Percentiles rank a stretch among this genome's conserved stretches.
Evolutionary conservation across 1,140 invertebrate species (phyloP).

Genomic region (Anagrus nilaparvatae): DNA sequence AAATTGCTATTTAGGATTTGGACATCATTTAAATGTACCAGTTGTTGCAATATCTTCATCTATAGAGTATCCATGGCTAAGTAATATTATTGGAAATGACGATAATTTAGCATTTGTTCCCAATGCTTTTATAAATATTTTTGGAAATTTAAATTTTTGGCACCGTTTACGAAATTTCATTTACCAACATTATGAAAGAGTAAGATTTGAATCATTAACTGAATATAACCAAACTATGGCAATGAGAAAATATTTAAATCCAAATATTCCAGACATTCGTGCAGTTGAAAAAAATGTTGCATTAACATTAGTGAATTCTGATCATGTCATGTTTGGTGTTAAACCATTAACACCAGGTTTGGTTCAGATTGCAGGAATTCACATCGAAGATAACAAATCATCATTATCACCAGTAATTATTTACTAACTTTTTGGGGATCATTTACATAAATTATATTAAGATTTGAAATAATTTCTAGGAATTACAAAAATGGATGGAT

Average conservation of each 20-base stretch:
- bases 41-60: constrained; percentile 37
- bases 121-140: neutral
- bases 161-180: constrained; percentile 36
- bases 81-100: constrained; percentile 46
- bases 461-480: constrained; percentile 45
- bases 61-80: constrained; percentile 49
- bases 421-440: neutral
- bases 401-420: constrained; percentile 17
- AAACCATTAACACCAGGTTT: constrained; percentile 29
- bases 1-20: constrained; percentile 50
- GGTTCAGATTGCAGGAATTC: constrained; percentile 37
- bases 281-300: constrained; percentile 38
- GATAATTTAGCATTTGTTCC: constrained; percentile 35
- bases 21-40: constrained; percentile 50
- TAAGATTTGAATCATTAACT: constrained; percentile 8
- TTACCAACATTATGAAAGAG: constrained; percentile 6
- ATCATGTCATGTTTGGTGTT: constrained; percentile 29
- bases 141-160: constrained; percentile 9
- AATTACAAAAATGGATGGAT: constrained; percentile 54
- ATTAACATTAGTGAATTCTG: constrained; percentile 34
- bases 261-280: constrained; percentile 45
- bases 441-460: constrained; percentile 28
- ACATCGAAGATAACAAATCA: constrained; percentile 24
- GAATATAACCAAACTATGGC: constrained; percentile 20
- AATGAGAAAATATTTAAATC: constrained; percentile 43